These are phyloP conservation scores for Catocala fraxini DNA, from an alignment of 2,888 invertebrate genomes.

Conservation along the genomic window DNA sequence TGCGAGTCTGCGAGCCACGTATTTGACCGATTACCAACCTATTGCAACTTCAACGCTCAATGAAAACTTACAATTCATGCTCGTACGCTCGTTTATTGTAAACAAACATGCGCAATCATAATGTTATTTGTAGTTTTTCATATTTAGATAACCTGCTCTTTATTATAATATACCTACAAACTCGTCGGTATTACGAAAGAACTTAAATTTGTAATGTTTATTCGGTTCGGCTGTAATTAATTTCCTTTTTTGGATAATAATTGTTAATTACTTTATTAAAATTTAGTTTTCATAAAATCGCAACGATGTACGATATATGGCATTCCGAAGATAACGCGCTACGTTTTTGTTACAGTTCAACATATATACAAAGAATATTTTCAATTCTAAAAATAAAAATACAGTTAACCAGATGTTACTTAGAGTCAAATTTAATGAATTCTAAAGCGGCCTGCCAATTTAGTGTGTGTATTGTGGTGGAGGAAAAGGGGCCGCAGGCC, in stretches of 20 bases:
- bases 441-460: slow-evolving; percentile 68
- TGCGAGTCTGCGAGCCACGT: slow-evolving; percentile 65
- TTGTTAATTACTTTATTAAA: no score
- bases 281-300: no score
- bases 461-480: slow-evolving; percentile 71
- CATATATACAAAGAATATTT: neutral
- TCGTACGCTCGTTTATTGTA: slow-evolving; percentile 53
- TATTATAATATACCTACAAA: neutral
- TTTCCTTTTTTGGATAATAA: no score
- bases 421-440: slow-evolving; percentile 55
- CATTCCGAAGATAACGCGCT: no score
- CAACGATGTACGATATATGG: no score
- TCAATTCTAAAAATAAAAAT: slow-evolving; percentile 34
- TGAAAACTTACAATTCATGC: slow-evolving; percentile 70
- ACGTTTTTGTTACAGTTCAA: no score
- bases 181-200: no score
- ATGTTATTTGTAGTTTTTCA: slow-evolving; percentile 2
- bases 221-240: no score
- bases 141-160: neutral
- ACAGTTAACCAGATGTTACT: slow-evolving; percentile 49
- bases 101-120: slow-evolving; percentile 33
- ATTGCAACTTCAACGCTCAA: slow-evolving; percentile 69
- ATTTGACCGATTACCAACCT: slow-evolving; percentile 70
- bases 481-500: slow-evolving; percentile 70
- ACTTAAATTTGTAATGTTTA: no score